These are phyloP conservation scores for Desmodus rotundus DNA, from an alignment of 2,113 vertebrate species.

Conservation along the genomic window DNA sequence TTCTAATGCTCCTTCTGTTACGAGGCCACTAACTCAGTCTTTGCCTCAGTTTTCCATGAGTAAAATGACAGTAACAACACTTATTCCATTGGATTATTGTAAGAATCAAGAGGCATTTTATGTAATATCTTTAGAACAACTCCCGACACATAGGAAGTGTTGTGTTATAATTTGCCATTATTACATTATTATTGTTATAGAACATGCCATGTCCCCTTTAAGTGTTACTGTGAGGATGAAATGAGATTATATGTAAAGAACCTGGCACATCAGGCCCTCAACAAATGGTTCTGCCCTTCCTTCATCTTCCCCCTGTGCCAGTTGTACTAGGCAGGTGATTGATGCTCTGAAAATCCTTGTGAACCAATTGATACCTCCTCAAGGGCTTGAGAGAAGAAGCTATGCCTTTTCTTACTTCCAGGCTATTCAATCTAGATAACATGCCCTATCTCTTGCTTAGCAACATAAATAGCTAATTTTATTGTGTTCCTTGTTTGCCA, in stretches of 20 bases:
- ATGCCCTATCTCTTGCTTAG: background rate
- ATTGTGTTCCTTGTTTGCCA: background rate
- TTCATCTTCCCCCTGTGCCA: background rate
- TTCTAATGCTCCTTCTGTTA: background rate
- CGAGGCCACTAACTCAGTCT: background rate
- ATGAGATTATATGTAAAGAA: background rate
- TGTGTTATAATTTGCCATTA: background rate
- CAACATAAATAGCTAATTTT: background rate
- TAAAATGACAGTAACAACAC: background rate
- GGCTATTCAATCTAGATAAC: background rate
- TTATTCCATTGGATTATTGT: background rate
- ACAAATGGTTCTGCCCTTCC: background rate
- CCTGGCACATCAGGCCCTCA: background rate
- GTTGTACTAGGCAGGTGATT: background rate
- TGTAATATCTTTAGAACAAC: background rate
- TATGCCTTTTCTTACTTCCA: background rate
- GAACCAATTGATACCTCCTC: background rate
- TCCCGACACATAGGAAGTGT: background rate
- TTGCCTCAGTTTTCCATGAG: background rate
- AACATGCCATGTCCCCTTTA: background rate
- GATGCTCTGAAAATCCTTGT: background rate
- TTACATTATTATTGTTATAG: background rate
- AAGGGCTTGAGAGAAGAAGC: background rate
- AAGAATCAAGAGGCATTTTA: conserved; percentile 10
- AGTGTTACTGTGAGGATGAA: background rate